Evolutionary conservation across 1,140 invertebrate species (phyloP).

Genomic region (Luehdorfia chinensis): DNA sequence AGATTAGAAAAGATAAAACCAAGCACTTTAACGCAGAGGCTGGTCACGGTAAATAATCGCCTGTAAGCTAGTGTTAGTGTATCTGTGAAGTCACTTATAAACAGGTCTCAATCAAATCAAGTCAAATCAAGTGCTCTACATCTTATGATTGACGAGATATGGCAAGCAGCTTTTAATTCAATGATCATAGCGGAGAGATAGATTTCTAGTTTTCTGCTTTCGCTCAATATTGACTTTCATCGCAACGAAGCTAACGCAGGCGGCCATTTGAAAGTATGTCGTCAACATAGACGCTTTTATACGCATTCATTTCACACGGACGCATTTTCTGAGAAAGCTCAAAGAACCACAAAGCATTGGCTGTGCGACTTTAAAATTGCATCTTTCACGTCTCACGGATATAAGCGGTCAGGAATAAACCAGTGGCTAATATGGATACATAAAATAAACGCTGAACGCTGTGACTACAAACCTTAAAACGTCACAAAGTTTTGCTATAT

Average conservation of each 20-base stretch:
- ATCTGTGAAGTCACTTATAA: background rate
- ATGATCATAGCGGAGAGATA: constrained; percentile 16
- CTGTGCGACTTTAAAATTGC: constrained; percentile 16
- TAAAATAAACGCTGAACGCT: too few species aligned
- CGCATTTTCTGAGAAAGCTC: constrained; percentile 38
- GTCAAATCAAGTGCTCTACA: background rate
- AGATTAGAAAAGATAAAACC: background rate
- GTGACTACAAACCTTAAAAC: too few species aligned
- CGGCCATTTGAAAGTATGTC: constrained; percentile 40
- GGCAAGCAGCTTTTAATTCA: constrained; percentile 5
- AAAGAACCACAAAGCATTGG: constrained; percentile 19
- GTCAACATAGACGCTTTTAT: constrained; percentile 28
- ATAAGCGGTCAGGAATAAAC: background rate
- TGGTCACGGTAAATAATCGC: too few species aligned
- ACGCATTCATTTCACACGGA: constrained; percentile 28
- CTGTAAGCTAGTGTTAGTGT: too few species aligned
- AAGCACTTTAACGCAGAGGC: background rate
- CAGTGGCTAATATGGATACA: too few species aligned
- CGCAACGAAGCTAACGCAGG: constrained; percentile 28
- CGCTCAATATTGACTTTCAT: constrained; percentile 30
- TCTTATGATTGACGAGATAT: background rate
- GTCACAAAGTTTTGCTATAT: too few species aligned
- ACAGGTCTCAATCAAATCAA: too few species aligned
- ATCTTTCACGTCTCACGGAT: background rate
- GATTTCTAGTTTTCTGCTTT: constrained; percentile 27